phyloP scores from a whole-genome alignment of 2,797 vertebrate genomes.

The Crypturellus tataupa region DNA sequence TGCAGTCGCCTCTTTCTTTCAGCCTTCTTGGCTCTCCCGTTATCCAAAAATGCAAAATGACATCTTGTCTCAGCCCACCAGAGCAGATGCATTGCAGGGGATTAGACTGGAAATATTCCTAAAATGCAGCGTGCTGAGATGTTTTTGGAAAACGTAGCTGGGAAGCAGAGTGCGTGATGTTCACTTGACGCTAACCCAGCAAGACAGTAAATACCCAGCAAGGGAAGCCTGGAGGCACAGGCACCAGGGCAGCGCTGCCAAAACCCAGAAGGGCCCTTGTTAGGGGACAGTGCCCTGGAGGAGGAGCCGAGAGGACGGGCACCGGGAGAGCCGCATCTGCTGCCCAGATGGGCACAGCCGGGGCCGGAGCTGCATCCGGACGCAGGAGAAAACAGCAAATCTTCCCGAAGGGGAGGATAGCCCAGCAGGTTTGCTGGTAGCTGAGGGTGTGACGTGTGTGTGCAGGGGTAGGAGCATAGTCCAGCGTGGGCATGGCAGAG shows the following conservation, averaged over 20 bases:
- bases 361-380: neutral
- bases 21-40: constrained; percentile 58
- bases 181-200: constrained; percentile 25
- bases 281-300: neutral
- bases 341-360: neutral
- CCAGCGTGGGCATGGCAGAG: neutral
- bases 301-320: neutral
- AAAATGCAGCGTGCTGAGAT: constrained; percentile 6
- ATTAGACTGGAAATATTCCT: constrained; percentile 62
- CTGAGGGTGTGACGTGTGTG: neutral
- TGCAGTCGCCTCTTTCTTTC: constrained; percentile 54
- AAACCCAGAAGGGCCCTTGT: neutral
- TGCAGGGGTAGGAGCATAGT: neutral
- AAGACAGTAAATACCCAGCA: neutral
- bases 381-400: neutral
- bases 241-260: neutral
- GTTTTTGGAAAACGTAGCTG: neutral
- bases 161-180: neutral
- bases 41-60: constrained; percentile 70
- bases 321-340: neutral
- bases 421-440: neutral
- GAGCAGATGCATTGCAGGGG: constrained; percentile 61
- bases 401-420: neutral
- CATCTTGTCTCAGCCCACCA: constrained; percentile 72
- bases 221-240: neutral